A percentile compares a stretch with the other conserved stretches of the same genome.
These are phyloP conservation scores for Netelia virgata DNA, from an alignment of 2,888 invertebrate species.

Conservation along the genomic window DNA sequence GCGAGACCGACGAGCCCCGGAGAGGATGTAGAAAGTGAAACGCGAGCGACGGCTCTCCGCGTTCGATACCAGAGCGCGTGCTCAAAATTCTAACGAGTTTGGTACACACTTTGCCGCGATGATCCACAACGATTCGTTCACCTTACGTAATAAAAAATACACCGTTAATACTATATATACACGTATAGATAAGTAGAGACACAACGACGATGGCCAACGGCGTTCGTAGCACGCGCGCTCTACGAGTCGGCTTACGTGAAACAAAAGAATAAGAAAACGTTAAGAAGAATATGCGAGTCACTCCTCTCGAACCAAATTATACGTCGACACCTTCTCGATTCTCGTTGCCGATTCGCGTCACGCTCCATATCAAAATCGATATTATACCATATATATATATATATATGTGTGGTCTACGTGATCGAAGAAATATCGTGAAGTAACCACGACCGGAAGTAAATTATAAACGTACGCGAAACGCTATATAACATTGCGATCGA, in stretches of 20 bases:
- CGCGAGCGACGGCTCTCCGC: slow-evolving; percentile 38
- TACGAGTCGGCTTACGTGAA: neutral
- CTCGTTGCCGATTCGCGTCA: slow-evolving; percentile 13
- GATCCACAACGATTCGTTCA: neutral
- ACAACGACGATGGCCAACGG: neutral
- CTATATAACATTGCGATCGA: slow-evolving; percentile 24
- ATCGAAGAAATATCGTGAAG: slow-evolving; percentile 38
- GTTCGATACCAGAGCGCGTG: slow-evolving; percentile 49
- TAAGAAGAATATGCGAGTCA: slow-evolving; percentile 25
- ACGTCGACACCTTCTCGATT: slow-evolving; percentile 28
- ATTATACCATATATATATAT: neutral
- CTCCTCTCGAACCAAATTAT: slow-evolving; percentile 21
- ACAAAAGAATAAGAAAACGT: slow-evolving; percentile 10
- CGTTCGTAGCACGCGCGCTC: neutral
- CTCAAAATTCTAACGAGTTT: slow-evolving; percentile 66
- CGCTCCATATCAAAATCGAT: slow-evolving; percentile 2
- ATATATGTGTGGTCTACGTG: slow-evolving; percentile 7
- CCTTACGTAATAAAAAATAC: slow-evolving; percentile 55
- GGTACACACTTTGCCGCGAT: slow-evolving; percentile 45
- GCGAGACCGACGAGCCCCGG: slow-evolving; percentile 34
- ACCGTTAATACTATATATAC: slow-evolving; percentile 14
- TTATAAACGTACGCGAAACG: slow-evolving; percentile 26
- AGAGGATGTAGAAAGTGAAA: slow-evolving; percentile 68
- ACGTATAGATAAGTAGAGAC: slow-evolving; percentile 19
- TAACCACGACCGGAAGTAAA: slow-evolving; percentile 59